Conservation (phyloP, 2,797 vertebrate species). For the Lepilemur septentrionalis region DNA sequence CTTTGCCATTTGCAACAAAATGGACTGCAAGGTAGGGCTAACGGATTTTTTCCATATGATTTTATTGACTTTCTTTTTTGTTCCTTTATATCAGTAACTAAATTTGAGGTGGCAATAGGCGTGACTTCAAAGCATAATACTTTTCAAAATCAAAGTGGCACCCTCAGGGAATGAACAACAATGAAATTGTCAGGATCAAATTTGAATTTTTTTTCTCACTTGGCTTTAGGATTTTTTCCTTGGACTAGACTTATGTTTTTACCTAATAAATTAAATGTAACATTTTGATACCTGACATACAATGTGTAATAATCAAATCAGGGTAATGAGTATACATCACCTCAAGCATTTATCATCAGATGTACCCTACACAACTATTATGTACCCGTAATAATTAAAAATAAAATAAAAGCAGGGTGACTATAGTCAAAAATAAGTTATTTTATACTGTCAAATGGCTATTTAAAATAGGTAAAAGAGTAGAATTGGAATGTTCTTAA, state of each 20-base stretch:
- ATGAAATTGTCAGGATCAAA: neutral
- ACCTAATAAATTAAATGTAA: neutral
- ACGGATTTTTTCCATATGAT: neutral
- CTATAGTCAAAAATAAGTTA: neutral
- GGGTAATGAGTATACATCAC: too few species aligned
- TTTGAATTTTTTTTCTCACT: neutral
- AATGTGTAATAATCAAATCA: neutral
- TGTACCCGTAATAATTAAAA: neutral
- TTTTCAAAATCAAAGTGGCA: neutral
- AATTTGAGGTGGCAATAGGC: neutral
- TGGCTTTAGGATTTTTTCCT: neutral
- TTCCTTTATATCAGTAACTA: neutral
- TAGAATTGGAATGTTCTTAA: neutral
- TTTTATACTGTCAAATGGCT: neutral
- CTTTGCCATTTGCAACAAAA: neutral
- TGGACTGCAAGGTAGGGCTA: neutral
- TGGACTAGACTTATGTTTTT: neutral
- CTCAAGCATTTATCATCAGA: neutral
- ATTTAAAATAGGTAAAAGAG: neutral
- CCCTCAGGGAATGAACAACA: neutral
- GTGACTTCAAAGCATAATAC: neutral
- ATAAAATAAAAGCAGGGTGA: neutral
- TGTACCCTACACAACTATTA: neutral
- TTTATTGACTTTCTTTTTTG: constrained; percentile 9
- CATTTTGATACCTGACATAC: neutral